Evolutionary conservation across 2,888 invertebrate species (phyloP).

Genomic region (Campoplex nolae): DNA sequence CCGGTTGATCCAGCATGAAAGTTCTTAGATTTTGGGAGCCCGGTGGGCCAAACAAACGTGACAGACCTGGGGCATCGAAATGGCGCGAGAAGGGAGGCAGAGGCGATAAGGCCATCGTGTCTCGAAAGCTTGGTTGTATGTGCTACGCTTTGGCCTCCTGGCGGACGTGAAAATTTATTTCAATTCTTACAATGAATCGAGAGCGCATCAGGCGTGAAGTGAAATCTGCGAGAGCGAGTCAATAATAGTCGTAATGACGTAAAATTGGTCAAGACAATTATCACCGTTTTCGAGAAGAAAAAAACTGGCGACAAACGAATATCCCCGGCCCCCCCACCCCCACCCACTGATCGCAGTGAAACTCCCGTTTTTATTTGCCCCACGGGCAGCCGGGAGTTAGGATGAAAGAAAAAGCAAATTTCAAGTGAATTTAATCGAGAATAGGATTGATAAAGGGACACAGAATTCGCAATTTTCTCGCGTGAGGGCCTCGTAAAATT

Average conservation of each 20-base stretch:
- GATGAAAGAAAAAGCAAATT: neutral
- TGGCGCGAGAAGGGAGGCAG: too few species aligned
- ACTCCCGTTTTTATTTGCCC: too few species aligned
- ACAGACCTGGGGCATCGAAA: slow-evolving; percentile 8
- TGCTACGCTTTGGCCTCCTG: neutral
- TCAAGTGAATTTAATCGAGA: neutral
- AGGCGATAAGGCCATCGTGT: neutral
- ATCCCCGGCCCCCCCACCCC: too few species aligned
- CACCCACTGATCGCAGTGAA: too few species aligned
- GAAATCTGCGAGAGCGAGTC: neutral
- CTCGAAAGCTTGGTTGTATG: neutral
- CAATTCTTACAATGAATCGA: neutral
- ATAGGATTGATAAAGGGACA: neutral
- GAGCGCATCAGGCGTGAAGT: neutral
- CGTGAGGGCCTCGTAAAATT: slow-evolving; percentile 20
- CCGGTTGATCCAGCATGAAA: slow-evolving; percentile 33
- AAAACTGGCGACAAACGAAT: too few species aligned
- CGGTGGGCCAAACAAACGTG: slow-evolving; percentile 17
- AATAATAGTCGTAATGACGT: too few species aligned
- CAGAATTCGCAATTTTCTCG: neutral
- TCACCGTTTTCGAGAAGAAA: too few species aligned
- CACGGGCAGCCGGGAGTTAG: too few species aligned
- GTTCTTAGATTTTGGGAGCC: slow-evolving; percentile 14
- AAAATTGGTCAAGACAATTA: too few species aligned
- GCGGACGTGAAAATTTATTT: slow-evolving; percentile 1